Conservation (phyloP, 1,140 invertebrate genomes). For the Rhagoletis zephyria region DNA sequence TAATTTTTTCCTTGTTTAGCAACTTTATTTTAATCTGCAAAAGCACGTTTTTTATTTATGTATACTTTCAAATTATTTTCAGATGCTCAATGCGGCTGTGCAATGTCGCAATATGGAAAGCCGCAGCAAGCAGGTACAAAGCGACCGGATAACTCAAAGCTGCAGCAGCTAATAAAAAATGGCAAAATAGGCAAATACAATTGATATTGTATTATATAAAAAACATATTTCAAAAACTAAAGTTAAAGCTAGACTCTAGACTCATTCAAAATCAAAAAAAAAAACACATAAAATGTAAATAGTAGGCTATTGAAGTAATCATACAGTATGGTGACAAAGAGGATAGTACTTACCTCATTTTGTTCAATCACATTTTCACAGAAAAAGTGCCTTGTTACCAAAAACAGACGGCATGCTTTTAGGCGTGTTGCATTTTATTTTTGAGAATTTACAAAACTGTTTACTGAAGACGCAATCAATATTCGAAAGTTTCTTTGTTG, state of each 20-base stretch:
- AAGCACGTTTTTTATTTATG: neutral
- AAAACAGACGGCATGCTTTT: too few relatives aligned
- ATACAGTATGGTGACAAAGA: too few relatives aligned
- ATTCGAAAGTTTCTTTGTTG: too few relatives aligned
- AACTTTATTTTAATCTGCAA: neutral
- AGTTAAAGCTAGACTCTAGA: neutral
- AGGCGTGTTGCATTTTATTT: too few relatives aligned
- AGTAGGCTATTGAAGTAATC: too few relatives aligned
- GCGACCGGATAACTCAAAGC: conserved; percentile 32
- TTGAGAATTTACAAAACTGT: too few relatives aligned
- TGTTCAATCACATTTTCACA: too few relatives aligned
- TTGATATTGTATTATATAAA: neutral
- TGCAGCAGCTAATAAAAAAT: conserved; percentile 46
- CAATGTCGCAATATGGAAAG: conserved; percentile 45
- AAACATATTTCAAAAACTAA: neutral
- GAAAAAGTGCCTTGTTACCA: too few relatives aligned
- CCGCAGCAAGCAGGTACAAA: conserved; percentile 20
- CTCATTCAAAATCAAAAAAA: too few relatives aligned
- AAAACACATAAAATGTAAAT: too few relatives aligned
- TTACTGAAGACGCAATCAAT: too few relatives aligned
- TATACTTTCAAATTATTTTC: neutral
- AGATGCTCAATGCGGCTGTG: conserved; percentile 44
- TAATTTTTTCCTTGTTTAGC: neutral
- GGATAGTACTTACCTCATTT: too few relatives aligned
- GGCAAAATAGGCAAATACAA: conserved; percentile 45